A percentile compares a stretch with the other conserved stretches of the same genome.
Conservation (phyloP, 2,888 invertebrate genomes). For the Thecocarcelia acutangulata region DNA sequence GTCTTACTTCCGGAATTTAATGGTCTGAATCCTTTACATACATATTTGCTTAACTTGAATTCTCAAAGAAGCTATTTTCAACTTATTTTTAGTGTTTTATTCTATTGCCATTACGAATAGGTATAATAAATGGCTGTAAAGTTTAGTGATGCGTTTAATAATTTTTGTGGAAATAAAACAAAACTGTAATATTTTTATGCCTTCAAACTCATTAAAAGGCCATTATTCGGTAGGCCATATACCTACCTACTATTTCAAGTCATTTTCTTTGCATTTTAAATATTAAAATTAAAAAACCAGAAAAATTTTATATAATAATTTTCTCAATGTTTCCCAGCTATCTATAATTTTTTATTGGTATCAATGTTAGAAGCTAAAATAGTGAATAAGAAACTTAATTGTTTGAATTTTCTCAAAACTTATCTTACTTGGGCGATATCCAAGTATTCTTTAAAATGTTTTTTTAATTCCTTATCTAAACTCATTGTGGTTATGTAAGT, state of each 20-base stretch:
- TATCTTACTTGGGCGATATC: too few species aligned
- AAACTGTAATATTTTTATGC: conserved; percentile 40
- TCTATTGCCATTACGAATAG: background rate
- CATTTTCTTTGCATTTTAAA: background rate
- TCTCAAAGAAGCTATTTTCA: background rate
- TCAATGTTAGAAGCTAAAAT: too few species aligned
- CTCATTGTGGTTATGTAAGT: too few species aligned
- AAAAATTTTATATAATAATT: too few species aligned
- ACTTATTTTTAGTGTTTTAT: background rate
- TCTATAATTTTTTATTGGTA: too few species aligned
- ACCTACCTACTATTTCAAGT: background rate
- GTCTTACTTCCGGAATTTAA: conserved; percentile 80
- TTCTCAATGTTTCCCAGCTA: too few species aligned
- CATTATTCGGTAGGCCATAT: conserved; percentile 20
- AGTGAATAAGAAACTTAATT: too few species aligned
- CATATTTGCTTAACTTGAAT: conserved; percentile 64
- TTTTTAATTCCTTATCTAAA: too few species aligned
- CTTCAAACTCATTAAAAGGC: conserved; percentile 39
- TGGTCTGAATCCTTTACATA: conserved; percentile 82
- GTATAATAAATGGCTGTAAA: conserved; percentile 45
- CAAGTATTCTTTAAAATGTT: too few species aligned
- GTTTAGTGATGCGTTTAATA: conserved; percentile 59
- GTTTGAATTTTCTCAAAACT: too few species aligned
- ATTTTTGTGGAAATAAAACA: conserved; percentile 29
- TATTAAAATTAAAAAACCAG: too few species aligned